These are phyloP conservation scores for Montipora sp. DNA, from an alignment of 64 coral and sea anemone genomes.

Conservation along the genomic window DNA sequence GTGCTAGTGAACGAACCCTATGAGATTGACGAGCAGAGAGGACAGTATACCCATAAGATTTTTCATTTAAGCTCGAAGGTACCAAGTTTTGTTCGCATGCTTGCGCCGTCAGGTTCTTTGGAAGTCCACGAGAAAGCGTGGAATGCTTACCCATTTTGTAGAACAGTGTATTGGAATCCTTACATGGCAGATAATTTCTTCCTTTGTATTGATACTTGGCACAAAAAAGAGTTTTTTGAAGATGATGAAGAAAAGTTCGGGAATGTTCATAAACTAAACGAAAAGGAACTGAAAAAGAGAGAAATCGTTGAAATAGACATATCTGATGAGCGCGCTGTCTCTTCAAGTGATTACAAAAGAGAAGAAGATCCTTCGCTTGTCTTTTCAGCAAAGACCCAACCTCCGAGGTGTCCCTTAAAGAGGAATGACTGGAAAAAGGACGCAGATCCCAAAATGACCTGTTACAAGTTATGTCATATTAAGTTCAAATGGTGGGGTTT, in stretches of 20 bases:
- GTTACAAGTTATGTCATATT: constrained; percentile 89
- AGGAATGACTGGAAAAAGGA: constrained; percentile 27
- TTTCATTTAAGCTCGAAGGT: constrained; percentile 78
- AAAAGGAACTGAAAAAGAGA: constrained; percentile 44
- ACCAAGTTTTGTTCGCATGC: constrained; percentile 31
- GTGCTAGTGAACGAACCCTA: constrained; percentile 63
- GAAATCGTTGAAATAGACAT: constrained; percentile 76
- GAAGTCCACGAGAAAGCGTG: constrained; percentile 88
- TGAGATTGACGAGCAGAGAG: background rate
- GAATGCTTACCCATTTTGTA: constrained; percentile 86
- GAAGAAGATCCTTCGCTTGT: constrained; percentile 89
- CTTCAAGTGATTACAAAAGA: constrained; percentile 78
- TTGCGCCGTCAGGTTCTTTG: constrained; percentile 69
- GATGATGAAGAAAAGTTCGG: background rate
- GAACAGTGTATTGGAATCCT: constrained; percentile 75
- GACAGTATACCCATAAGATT: constrained; percentile 88
- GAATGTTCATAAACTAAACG: constrained; percentile 74
- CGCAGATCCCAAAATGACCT: constrained; percentile 80
- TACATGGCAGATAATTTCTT: constrained; percentile 82
- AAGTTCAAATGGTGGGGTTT: constrained; percentile 92
- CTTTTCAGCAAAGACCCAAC: constrained; percentile 74
- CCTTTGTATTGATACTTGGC: constrained; percentile 77
- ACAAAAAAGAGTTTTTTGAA: constrained; percentile 58
- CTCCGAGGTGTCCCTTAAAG: constrained; percentile 66
- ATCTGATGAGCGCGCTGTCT: constrained; percentile 8